Base-by-base conservation (phyloP, 2,113 vertebrate species). In the Ptychochromis oligacanthus region DNA sequence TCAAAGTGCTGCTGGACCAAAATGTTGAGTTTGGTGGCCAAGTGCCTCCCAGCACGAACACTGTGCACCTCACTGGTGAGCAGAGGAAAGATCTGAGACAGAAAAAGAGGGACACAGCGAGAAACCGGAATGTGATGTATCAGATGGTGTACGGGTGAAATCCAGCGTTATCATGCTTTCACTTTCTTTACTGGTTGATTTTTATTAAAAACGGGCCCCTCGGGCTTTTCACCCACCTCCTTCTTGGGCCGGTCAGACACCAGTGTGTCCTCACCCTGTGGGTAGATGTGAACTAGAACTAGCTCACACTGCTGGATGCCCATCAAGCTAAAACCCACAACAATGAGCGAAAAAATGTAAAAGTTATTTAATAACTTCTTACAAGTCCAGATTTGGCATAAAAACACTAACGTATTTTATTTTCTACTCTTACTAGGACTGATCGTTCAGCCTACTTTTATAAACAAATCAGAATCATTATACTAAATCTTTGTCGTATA, bases 1-100 rank as follows among this genome's bases (percentile, higher is more conserved):
- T 99, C 98, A 74, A 98, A 99, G 95, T 99, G 97, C 38, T 98
- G 98, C 85, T 99, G 98, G n/a, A 99, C 98, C 83, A 99, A 94
- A 91, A 98, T 95, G 84, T 99, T 99, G 81, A 99, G 94, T 91
- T 99, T 99, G 72, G 97, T 97, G 84, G 98, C 97, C 72, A 99
- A 93, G 91, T 99, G 97, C 12, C 98, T 92, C 64, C 98, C 98
- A 1, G 98, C 98, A 15, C 98, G 97, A 59, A 99, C 98, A 77
- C 98, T 99, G 92, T 99, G 97, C 26, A 99, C 98, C 92, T 99
- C 98, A 12, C 97, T 99, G 89, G 93, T 95, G 75, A 94, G 93
- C 70, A 93, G 52, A 61, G 91, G 79, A 13, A 91, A 95, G 46
- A 95, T 89, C 93, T 94, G 86, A 57, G 6, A 31, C 24, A 31